A percentile compares a stretch with the other conserved stretches of the same genome.
phyloP scores from a whole-genome alignment of 2,888 invertebrate species.

The Furcula furcula region DNA sequence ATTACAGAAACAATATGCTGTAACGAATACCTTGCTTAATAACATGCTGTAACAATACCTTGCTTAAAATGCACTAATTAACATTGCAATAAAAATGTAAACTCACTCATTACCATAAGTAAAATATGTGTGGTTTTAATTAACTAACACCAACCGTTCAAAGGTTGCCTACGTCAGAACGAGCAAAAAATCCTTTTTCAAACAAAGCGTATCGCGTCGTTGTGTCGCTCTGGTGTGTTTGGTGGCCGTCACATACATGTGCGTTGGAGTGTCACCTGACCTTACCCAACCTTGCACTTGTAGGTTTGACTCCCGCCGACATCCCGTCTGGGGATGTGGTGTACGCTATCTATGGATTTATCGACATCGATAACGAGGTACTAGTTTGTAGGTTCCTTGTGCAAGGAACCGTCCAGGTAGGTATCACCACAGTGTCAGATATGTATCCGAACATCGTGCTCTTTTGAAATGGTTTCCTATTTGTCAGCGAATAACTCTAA shows the following conservation, averaged over 20 bases:
- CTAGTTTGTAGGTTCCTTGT: no score
- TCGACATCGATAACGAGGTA: constrained; percentile 33
- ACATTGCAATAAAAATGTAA: no score
- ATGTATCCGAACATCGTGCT: no score
- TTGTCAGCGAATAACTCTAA: no score
- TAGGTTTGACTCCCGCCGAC: constrained; percentile 50
- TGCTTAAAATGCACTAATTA: no score
- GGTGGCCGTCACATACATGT: constrained; percentile 43
- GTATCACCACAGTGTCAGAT: no score
- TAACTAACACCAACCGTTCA: neutral
- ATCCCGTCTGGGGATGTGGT: constrained; percentile 42
- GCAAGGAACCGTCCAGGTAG: no score
- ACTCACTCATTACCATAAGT: no score
- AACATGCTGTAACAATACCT: no score
- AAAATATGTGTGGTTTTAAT: constrained; percentile 1
- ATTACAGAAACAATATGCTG: no score
- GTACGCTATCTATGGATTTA: constrained; percentile 12
- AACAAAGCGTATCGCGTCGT: constrained; percentile 31
- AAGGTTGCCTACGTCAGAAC: neutral
- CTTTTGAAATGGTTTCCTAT: no score
- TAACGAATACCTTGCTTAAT: no score
- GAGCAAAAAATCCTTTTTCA: constrained; percentile 25
- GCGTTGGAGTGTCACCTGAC: constrained; percentile 72
- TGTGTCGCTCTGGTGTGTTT: constrained; percentile 15
- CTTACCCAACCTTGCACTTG: constrained; percentile 77